Evolutionary conservation across 2,113 vertebrate genomes (phyloP).

Genomic region (Manacus vitellinus): DNA sequence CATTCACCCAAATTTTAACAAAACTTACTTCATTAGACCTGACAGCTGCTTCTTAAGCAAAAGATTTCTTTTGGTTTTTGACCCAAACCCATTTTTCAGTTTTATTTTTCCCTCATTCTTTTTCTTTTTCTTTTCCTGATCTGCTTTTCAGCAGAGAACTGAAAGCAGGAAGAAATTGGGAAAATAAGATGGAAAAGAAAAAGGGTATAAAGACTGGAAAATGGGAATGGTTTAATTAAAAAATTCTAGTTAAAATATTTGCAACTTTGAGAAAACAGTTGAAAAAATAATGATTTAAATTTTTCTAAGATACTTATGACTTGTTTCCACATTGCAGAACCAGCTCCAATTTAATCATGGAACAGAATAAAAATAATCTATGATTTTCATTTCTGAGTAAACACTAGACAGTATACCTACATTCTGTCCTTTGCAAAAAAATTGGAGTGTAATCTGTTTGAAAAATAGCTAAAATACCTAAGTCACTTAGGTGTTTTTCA

Average conservation of each 20-base stretch:
- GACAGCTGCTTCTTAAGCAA: conserved; percentile 3
- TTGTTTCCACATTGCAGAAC: not conserved
- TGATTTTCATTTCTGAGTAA: not conserved
- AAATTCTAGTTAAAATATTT: not conserved
- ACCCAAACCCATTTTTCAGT: not conserved
- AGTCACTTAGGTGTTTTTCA: conserved; percentile 40
- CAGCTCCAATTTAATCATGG: not conserved
- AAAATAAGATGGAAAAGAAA: not conserved
- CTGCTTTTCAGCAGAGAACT: not conserved
- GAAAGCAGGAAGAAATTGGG: not conserved
- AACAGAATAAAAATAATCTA: not conserved
- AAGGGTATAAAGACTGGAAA: not conserved
- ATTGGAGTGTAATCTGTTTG: not conserved
- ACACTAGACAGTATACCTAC: not conserved
- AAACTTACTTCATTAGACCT: not conserved
- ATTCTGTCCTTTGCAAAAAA: not conserved
- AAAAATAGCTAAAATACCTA: conserved; percentile 33
- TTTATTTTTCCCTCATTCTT: not conserved
- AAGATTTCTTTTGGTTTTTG: not conserved
- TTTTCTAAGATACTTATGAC: not conserved
- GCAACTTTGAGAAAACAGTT: not conserved
- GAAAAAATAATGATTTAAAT: not conserved
- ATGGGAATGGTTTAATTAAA: not conserved
- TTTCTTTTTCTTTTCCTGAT: not conserved
- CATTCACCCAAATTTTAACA: not conserved